Conservation (phyloP, 2,888 invertebrate genomes). For the Callimorpha dominula region DNA sequence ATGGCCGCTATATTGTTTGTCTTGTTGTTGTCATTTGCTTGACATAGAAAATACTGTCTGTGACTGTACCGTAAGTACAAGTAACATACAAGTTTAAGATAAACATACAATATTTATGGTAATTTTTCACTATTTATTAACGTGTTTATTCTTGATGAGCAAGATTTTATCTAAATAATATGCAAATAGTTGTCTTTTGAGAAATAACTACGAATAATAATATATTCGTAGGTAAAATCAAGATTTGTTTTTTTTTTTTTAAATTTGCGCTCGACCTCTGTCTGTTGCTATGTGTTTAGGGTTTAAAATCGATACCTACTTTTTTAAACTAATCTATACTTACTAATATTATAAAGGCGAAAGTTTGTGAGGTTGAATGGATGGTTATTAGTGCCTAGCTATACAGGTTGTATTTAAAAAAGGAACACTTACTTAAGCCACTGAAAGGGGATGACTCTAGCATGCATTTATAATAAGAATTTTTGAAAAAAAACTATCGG, state of each 20-base stretch:
- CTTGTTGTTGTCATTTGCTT: not conserved
- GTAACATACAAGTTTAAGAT: constrained; percentile 15
- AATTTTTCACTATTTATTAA: constrained; percentile 13
- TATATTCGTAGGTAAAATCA: not conserved
- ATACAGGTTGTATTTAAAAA: too few relatives aligned
- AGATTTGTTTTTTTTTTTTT: not conserved
- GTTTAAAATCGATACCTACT: not conserved
- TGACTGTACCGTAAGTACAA: not conserved
- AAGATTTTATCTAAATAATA: constrained; percentile 8
- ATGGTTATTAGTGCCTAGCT: too few relatives aligned
- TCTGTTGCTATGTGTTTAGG: not conserved
- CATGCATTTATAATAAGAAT: too few relatives aligned
- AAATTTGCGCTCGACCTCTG: not conserved
- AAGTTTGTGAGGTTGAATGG: too few relatives aligned
- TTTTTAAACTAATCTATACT: too few relatives aligned
- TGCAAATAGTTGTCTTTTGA: constrained; percentile 3
- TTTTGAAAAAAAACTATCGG: too few relatives aligned
- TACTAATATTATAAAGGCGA: too few relatives aligned
- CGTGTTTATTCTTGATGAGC: not conserved
- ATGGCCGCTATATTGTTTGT: not conserved
- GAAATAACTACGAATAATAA: not conserved
- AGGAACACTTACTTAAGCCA: too few relatives aligned
- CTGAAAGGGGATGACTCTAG: too few relatives aligned
- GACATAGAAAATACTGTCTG: not conserved
- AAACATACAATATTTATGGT: constrained; percentile 18